phyloP scores from a whole-genome alignment of 2,888 invertebrate species.

The Ischnus inquisitorius region DNA sequence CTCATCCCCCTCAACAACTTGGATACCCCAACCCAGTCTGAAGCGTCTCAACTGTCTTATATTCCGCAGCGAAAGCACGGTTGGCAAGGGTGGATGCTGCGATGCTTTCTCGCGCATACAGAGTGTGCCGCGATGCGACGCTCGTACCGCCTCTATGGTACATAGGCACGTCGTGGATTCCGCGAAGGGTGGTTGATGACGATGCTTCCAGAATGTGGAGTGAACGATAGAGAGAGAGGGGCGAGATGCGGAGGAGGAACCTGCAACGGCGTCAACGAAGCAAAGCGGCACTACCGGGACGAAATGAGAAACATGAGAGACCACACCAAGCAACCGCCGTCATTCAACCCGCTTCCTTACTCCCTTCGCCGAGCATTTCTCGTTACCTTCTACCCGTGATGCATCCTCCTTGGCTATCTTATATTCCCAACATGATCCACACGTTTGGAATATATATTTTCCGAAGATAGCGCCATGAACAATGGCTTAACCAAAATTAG shows the following conservation, averaged over 20 bases:
- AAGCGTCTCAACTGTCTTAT: constrained; percentile 58
- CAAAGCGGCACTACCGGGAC: constrained; percentile 66
- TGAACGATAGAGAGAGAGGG: not conserved
- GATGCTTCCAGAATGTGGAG: constrained; percentile 15
- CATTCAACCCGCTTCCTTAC: constrained; percentile 40
- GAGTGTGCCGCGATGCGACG: constrained; percentile 50
- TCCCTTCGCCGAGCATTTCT: constrained; percentile 35
- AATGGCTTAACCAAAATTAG: not conserved
- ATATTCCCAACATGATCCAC: constrained; percentile 1
- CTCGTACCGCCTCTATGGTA: constrained; percentile 43
- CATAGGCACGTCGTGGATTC: constrained; percentile 66
- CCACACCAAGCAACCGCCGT: constrained; percentile 58
- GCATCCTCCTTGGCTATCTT: constrained; percentile 18
- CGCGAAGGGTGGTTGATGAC: constrained; percentile 62
- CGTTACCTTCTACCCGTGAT: constrained; percentile 40
- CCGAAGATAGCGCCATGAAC: not conserved
- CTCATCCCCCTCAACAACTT: constrained; percentile 56
- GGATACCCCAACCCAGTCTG: constrained; percentile 51
- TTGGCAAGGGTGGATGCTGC: constrained; percentile 30
- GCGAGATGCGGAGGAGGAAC: constrained; percentile 21
- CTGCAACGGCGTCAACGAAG: constrained; percentile 63
- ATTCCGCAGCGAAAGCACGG: constrained; percentile 59
- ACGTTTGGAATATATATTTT: constrained; percentile 25
- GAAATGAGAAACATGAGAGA: constrained; percentile 84
- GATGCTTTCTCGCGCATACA: constrained; percentile 68